Evolutionary conservation across 2,888 invertebrate genomes (phyloP).

Genomic region (Tachystola acroxantha): DNA sequence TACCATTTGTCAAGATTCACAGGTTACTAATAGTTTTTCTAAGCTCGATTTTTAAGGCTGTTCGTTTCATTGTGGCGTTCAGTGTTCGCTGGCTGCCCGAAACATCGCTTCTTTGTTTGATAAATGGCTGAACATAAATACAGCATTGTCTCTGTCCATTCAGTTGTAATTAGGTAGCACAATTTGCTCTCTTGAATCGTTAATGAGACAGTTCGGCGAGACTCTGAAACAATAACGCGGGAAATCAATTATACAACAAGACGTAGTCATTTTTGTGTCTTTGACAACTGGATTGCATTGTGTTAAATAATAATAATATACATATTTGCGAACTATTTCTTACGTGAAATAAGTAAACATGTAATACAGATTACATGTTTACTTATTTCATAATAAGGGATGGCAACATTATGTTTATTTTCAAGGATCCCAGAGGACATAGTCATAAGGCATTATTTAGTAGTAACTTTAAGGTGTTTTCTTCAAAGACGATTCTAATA

Average conservation of each 20-base stretch:
- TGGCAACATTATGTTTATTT: too few species aligned
- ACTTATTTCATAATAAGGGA: too few species aligned
- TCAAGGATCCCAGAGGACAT: too few species aligned
- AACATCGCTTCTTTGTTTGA: slow-evolving; percentile 71
- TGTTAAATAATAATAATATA: slow-evolving; percentile 33
- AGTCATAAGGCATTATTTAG: too few species aligned
- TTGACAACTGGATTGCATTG: slow-evolving; percentile 32
- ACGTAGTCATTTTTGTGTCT: slow-evolving; percentile 37
- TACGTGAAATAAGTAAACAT: too few species aligned
- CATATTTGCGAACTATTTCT: slow-evolving; percentile 16
- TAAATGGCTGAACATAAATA: slow-evolving; percentile 76
- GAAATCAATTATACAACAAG: slow-evolving; percentile 63
- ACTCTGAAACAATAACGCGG: slow-evolving; percentile 55
- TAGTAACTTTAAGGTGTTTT: too few species aligned
- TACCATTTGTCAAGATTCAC: slow-evolving; percentile 47
- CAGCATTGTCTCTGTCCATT: slow-evolving; percentile 67
- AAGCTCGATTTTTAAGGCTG: slow-evolving; percentile 61
- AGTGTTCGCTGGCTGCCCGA: slow-evolving; percentile 49
- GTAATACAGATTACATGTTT: too few species aligned
- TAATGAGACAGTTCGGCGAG: slow-evolving; percentile 57
- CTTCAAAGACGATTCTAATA: too few species aligned
- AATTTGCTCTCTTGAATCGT: slow-evolving; percentile 71
- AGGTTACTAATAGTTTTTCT: slow-evolving; percentile 54
- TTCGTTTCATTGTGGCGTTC: slow-evolving; percentile 40
- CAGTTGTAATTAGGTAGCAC: slow-evolving; percentile 75